Evolutionary conservation across 64 coral and sea anemone species (phyloP).

Genomic region (Actinia equina): DNA sequence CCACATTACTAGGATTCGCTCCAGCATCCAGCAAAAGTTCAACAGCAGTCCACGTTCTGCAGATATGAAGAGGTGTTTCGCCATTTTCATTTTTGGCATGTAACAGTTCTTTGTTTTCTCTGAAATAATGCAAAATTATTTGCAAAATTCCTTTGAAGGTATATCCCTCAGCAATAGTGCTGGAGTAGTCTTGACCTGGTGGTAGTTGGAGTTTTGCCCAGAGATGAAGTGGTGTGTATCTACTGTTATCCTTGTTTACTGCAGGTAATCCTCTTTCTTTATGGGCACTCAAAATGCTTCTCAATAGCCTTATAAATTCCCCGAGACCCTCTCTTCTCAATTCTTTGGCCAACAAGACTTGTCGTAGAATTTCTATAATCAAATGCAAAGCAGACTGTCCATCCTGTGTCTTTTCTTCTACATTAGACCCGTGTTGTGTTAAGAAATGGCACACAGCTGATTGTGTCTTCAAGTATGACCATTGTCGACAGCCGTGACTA

Average conservation of each 20-base stretch:
- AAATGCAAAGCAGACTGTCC: not conserved
- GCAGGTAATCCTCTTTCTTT: not conserved
- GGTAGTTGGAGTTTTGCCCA: not conserved
- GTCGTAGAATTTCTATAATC: not conserved
- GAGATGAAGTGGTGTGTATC: not conserved
- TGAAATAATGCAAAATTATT: not conserved
- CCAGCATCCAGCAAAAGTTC: not conserved
- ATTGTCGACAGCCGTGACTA: not conserved
- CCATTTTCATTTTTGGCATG: not conserved
- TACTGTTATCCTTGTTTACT: not conserved
- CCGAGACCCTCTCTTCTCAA: not conserved
- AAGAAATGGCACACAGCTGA: not conserved
- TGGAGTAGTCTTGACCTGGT: not conserved
- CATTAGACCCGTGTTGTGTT: not conserved
- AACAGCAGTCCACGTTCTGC: not conserved
- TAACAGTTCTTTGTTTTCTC: not conserved
- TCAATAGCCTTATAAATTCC: not conserved
- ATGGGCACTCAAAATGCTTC: not conserved
- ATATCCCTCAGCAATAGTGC: not conserved
- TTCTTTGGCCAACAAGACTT: not conserved
- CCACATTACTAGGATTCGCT: not conserved
- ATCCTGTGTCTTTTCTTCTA: not conserved
- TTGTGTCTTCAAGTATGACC: not conserved
- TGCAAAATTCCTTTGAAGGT: not conserved
- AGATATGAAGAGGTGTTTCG: not conserved